These are phyloP conservation scores for Pollicipes pollicipes DNA, from an alignment of 1,140 invertebrate species.

Conservation along the genomic window DNA sequence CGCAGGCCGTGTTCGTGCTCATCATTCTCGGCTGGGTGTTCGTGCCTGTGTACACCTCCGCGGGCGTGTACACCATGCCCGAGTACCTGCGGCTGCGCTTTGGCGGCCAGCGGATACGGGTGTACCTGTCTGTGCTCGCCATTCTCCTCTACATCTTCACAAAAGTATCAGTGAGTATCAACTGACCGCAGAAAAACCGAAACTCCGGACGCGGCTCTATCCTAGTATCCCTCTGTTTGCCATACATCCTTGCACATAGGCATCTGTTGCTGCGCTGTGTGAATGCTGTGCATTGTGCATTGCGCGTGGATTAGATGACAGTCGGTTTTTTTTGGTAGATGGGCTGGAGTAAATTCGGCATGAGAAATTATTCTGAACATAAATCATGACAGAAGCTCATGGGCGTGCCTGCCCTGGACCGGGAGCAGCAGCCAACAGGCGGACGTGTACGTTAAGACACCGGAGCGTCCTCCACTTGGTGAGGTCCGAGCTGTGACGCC, in stretches of 20 bases:
- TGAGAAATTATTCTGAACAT: neutral
- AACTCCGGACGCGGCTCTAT: too few species aligned
- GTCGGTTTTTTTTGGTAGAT: neutral
- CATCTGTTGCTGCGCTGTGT: neutral
- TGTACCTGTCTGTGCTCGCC: conserved; percentile 35
- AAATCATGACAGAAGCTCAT: neutral
- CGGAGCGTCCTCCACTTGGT: too few species aligned
- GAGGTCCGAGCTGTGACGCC: too few species aligned
- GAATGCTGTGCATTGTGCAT: neutral
- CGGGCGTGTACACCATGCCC: conserved; percentile 35
- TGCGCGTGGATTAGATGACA: neutral
- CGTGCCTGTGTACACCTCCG: conserved; percentile 37
- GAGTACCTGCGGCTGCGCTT: conserved; percentile 38
- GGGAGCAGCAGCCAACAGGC: too few species aligned
- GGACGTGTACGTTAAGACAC: too few species aligned
- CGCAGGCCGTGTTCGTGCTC: conserved; percentile 32
- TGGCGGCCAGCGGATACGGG: conserved; percentile 34
- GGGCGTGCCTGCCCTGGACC: too few species aligned
- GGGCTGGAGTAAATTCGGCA: neutral
- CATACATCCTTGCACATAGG: neutral
- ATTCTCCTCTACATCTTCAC: conserved; percentile 38
- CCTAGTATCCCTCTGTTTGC: too few species aligned
- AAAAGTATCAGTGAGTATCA: conserved; percentile 37
- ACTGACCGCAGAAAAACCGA: neutral
- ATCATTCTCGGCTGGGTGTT: conserved; percentile 38